A percentile compares a stretch with the other conserved stretches of the same genome.
These are phyloP conservation scores for Atta texana DNA, from an alignment of 1,140 invertebrate species.

Conservation along the genomic window DNA sequence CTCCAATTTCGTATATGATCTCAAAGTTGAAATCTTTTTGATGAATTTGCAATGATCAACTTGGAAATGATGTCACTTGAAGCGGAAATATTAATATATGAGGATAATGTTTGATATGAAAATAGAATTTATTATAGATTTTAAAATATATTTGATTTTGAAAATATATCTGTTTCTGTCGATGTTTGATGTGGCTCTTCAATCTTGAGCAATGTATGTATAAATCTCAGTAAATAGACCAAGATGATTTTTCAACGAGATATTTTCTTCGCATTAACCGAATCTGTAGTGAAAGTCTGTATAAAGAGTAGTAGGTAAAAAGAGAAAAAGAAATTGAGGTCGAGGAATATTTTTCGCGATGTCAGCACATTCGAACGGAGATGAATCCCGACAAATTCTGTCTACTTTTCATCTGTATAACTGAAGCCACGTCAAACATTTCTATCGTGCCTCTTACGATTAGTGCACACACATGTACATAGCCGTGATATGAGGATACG, in stretches of 20 bases:
- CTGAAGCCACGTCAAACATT: slow-evolving; percentile 3
- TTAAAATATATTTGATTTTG: background rate
- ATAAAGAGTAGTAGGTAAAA: background rate
- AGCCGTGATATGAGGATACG: background rate
- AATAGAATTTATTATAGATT: background rate
- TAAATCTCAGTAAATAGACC: background rate
- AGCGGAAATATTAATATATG: background rate
- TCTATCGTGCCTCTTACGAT: slow-evolving; percentile 15
- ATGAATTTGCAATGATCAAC: background rate
- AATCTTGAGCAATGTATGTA: background rate
- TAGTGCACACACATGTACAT: slow-evolving; percentile 2
- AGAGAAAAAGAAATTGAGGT: background rate
- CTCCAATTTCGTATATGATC: background rate
- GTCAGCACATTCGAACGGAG: background rate
- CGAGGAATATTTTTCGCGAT: background rate
- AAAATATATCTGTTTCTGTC: background rate
- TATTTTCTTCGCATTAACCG: background rate
- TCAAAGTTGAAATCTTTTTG: slow-evolving; percentile 1
- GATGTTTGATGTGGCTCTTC: background rate
- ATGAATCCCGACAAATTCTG: background rate
- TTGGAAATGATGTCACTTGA: background rate
- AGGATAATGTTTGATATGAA: background rate
- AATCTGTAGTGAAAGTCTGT: background rate
- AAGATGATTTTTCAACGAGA: background rate
- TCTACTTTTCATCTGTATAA: slow-evolving; percentile 9